Percentiles rank a stretch among this genome's conserved stretches.
Evolutionary conservation across 2,113 vertebrate genomes (phyloP).

Genomic region (Reinhardtius hippoglossoides): DNA sequence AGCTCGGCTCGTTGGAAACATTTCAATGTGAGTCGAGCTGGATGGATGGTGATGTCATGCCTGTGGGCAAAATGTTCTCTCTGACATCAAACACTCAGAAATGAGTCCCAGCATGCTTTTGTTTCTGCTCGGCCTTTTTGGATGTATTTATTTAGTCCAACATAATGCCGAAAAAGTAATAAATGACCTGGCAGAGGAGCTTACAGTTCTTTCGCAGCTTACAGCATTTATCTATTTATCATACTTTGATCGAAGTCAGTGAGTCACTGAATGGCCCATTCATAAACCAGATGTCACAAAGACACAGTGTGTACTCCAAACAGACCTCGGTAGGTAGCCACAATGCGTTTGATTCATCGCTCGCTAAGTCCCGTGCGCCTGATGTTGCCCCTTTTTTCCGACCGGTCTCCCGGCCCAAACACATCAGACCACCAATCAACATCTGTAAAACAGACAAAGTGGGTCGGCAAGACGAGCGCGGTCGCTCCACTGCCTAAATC

Average conservation of each 20-base stretch:
- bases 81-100: slow-evolving; percentile 56
- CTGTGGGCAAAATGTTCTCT: slow-evolving; percentile 48
- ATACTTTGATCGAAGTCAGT: slow-evolving; percentile 34
- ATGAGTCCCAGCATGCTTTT: slow-evolving; percentile 61
- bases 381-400: slow-evolving; percentile 29
- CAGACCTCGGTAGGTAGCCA: slow-evolving; percentile 22
- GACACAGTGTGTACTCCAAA: slow-evolving; percentile 26
- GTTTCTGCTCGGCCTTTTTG: slow-evolving; percentile 42
- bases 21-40: slow-evolving; percentile 17
- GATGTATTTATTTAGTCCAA: slow-evolving; percentile 54
- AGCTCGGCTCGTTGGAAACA: slow-evolving; percentile 19
- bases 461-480: slow-evolving; percentile 11
- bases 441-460: slow-evolving; percentile 16
- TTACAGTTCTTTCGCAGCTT: slow-evolving; percentile 19
- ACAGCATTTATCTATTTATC: slow-evolving; percentile 50
- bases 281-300: slow-evolving; percentile 57
- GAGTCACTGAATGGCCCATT: slow-evolving; percentile 50
- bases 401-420: slow-evolving; percentile 1
- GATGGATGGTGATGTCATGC: slow-evolving; percentile 62
- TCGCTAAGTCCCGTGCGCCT: slow-evolving; percentile 7
- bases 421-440: slow-evolving; percentile 27
- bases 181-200: slow-evolving; percentile 37
- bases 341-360: slow-evolving; percentile 41
- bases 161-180: slow-evolving; percentile 43
- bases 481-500: background rate